Evolutionary conservation across 1,140 invertebrate species (phyloP), one percentile per base, ranked within the genome.

Genomic region (Cotesia glomerata): DNA sequence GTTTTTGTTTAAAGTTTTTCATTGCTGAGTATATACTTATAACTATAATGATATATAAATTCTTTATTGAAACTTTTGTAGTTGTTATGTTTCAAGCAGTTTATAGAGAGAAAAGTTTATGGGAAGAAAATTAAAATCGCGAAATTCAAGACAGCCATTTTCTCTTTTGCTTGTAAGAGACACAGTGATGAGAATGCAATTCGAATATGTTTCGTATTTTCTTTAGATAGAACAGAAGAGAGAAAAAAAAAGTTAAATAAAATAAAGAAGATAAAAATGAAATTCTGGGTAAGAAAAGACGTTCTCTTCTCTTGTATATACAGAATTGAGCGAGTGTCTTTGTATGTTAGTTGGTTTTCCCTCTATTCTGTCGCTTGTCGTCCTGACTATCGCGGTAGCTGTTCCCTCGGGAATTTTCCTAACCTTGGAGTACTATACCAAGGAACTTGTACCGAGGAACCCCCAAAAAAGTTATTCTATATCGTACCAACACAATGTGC

Each of bases 311-410:
- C 9, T 45, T 62, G 32, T 62, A 34, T 62, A 62, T 62, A 35
- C 26, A 36, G 52, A 56, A 3, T 56, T 56, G 39, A 45, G 56
- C 16, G 16, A 18, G 56, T 58, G 56, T 58, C 56, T 58, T 58
- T 58, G 18, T 58, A 58, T 9, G 8, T 18, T 18, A 26, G 18
- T 16, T 18, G 14, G 56, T 18, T 58, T 58, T 58, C 56, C 56
- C 56, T 58, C 26, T 26, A 26, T 3, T 26, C 56, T 58, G 56
- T 58, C 56, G 56, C 56, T 18, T 18, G 56, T 58, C 16, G 56
- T 58, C 56, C 56, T 58, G 14, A 58, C 56, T 58, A 26, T 58
- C 56, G 56, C 16, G 56, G 56, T 58, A 26, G 56, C 56, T 58
- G 16, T 58, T 58, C 56, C 56, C 56, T 5, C n/a, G 56, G 18